Evolutionary conservation across 1,140 invertebrate species (phyloP), one percentile per base, ranked within the genome.

Genomic region (Drusus annulatus): DNA sequence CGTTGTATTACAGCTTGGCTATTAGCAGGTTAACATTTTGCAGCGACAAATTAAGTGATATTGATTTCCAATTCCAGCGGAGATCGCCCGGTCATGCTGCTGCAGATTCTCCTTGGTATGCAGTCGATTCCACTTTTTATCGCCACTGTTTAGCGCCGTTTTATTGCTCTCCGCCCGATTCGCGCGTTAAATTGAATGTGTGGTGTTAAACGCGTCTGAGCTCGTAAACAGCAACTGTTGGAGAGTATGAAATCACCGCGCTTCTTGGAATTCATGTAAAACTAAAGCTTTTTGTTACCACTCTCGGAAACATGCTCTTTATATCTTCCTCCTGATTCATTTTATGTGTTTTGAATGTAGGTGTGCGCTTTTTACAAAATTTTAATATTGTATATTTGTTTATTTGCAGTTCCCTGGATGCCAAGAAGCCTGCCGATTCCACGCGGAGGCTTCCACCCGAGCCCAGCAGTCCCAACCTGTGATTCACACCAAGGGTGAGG

Each of bases 391-490:
- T 45, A 13, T 68, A 7, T 68, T 68, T 68, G 0, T 85, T 88
- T 89, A 85, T 84, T 91, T 91, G 17, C 90, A 94, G 93, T 93
- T 93, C 82, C 91, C 92, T 69, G 93, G 93, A 25, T 94, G 93
- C 84, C 92, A 93, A 85, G 91, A 93, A 75, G 93, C 93, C 3
- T 94, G 93, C 85, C 90, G 91, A 63, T 94, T 94, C 85, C 93
- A 93, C 85, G 88, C 89, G 19, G 92, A 92, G 87, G 90, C 91
- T 17, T 90, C 91, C 2, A 88, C 89, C 73, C 87, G 85, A 17
- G 83, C 89, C 5, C 91, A 92, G 76, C 91, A 92, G 81, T 91
- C 91, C 3, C 91, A 92, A 81, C 93, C 93, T 3, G 93, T 93
- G 50, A 92, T 93, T 76, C 91, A 93, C 82, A 93, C 92, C 10